Percentiles rank a stretch among this genome's conserved stretches.
Evolutionary conservation across 1,140 invertebrate genomes (phyloP).

Genomic region (Rhyzopertha dominica): DNA sequence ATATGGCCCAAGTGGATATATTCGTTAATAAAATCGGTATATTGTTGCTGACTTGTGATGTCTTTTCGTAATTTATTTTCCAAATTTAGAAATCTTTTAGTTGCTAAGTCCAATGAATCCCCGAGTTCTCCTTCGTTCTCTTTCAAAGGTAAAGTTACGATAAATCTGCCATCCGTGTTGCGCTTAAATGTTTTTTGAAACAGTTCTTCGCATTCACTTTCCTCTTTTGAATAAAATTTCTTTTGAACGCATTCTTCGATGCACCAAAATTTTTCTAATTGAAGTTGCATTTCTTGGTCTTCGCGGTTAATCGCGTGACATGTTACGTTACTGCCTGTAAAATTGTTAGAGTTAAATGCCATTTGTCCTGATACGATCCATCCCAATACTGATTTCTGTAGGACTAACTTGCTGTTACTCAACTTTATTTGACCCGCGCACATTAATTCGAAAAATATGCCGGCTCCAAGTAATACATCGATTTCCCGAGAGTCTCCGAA

Average conservation of each 20-base stretch:
- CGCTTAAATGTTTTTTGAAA: no score
- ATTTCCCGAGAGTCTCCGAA: background rate
- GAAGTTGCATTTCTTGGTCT: no score
- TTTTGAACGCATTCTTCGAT: no score
- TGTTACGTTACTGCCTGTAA: no score
- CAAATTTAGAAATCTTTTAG: constrained; percentile 32
- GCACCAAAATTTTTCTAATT: no score
- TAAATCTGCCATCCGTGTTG: constrained; percentile 12
- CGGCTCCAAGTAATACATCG: background rate
- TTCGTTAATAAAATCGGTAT: no score
- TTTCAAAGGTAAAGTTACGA: constrained; percentile 18
- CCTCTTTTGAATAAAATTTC: no score
- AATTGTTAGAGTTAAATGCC: no score
- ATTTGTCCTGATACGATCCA: no score
- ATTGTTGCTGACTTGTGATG: constrained; percentile 19
- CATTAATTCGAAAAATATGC: background rate
- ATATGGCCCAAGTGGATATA: constrained; percentile 39
- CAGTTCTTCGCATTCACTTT: no score
- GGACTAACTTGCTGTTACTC: background rate
- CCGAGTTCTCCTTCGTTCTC: constrained; percentile 22
- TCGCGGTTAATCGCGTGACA: no score
- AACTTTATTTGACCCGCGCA: background rate
- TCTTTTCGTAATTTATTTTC: constrained; percentile 29
- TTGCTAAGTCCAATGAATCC: constrained; percentile 24
- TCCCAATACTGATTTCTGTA: constrained; percentile 18